Conservation (phyloP, 2,113 vertebrate genomes). For the Syngnathus floridae region DNA sequence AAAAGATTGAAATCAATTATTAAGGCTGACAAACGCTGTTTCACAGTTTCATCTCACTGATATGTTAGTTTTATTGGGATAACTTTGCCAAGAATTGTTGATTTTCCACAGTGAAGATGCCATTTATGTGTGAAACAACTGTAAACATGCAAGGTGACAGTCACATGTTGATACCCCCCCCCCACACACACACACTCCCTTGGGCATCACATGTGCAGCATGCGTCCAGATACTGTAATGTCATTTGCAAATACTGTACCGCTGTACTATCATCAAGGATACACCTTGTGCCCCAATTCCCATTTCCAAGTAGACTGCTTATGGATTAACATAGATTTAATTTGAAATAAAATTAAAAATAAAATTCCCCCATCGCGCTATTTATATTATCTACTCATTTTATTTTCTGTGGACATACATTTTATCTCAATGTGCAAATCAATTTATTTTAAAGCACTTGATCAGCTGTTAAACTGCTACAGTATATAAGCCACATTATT, state of each 20-base stretch:
- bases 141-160: not conserved
- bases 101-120: not conserved
- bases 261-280: not conserved
- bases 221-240: not conserved
- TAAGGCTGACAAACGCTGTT: not conserved
- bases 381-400: not conserved
- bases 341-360: not conserved
- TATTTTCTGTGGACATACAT: not conserved
- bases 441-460: not conserved
- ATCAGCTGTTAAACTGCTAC: not conserved
- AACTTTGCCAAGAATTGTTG: not conserved
- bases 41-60: not conserved
- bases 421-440: not conserved
- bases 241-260: not conserved
- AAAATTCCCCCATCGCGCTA: not conserved
- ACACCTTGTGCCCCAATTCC: not conserved
- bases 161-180: not conserved
- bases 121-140: not conserved
- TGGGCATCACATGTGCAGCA: not conserved
- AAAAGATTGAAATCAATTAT: not conserved
- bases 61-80: not conserved
- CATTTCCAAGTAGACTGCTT: not conserved
- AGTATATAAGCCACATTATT: not conserved
- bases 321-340: not conserved
- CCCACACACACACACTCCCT: not conserved